phyloP scores from a whole-genome alignment of 2,113 vertebrate species.

The Piaya cayana region DNA sequence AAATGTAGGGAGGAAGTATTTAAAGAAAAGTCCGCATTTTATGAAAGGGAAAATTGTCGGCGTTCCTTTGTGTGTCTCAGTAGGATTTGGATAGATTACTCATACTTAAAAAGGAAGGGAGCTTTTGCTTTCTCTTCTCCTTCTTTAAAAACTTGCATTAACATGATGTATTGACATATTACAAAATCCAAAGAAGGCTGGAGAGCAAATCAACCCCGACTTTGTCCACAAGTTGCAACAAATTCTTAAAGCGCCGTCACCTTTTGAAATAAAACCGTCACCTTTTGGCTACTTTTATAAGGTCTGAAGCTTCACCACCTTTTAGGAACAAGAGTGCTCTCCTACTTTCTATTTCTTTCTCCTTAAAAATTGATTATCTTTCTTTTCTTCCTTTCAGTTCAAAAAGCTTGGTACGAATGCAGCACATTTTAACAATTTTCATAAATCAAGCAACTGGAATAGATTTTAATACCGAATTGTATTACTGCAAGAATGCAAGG shows the following conservation, averaged over 20 bases:
- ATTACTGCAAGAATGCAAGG: conserved; percentile 78
- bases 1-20: conserved; percentile 80
- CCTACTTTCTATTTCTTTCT: not conserved
- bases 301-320: not conserved
- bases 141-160: conserved; percentile 67
- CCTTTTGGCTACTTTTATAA: conserved; percentile 23
- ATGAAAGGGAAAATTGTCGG: conserved; percentile 80
- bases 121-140: conserved; percentile 75
- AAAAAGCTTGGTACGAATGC: not conserved
- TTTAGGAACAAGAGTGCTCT: not conserved
- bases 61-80: conserved; percentile 76
- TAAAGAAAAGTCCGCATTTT: conserved; percentile 78
- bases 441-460: conserved; percentile 77
- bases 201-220: conserved; percentile 61
- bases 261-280: conserved; percentile 39
- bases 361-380: not conserved
- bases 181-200: conserved; percentile 73
- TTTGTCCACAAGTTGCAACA: conserved; percentile 70
- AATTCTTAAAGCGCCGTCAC: conserved; percentile 52
- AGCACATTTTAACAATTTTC: conserved; percentile 59
- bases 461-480: conserved; percentile 78
- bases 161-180: conserved; percentile 77
- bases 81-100: conserved; percentile 82
- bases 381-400: not conserved
- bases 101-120: conserved; percentile 79